phyloP scores from a whole-genome alignment of 2,113 vertebrate genomes.

The Cnemophilus loriae region DNA sequence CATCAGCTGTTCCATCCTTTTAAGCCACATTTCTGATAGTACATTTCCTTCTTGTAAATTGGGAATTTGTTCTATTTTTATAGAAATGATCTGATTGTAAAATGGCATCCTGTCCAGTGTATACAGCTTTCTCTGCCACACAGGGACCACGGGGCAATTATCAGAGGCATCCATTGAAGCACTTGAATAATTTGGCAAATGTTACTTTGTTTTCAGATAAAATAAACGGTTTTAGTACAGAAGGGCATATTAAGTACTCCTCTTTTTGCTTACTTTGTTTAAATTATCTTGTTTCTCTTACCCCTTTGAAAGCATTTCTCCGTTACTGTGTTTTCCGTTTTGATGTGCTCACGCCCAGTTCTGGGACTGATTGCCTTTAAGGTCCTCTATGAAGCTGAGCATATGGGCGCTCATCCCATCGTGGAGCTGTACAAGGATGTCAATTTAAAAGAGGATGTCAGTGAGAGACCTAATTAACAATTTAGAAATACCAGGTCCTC shows the following conservation, averaged over 20 bases:
- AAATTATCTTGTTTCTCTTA: background rate
- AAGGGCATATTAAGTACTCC: background rate
- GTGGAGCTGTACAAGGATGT: background rate
- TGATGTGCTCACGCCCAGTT: background rate
- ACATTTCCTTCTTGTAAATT: background rate
- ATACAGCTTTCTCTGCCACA: background rate
- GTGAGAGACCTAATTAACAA: background rate
- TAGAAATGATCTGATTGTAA: background rate
- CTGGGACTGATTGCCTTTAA: background rate
- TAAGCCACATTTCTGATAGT: background rate
- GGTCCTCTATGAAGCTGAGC: background rate
- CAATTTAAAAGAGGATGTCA: background rate
- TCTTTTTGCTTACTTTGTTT: background rate
- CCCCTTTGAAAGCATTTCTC: background rate
- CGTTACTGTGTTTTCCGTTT: background rate
- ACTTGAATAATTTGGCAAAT: background rate
- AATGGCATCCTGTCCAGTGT: background rate
- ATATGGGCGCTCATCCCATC: background rate
- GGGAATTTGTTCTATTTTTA: conserved; percentile 4
- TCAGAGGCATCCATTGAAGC: background rate
- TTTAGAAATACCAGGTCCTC: background rate
- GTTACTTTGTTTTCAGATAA: background rate
- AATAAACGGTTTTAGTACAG: background rate
- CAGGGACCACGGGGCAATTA: background rate
- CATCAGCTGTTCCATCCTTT: background rate